A percentile compares a stretch with the other conserved stretches of the same genome.
These are phyloP conservation scores for Melanchra persicariae DNA, from an alignment of 2,888 invertebrate genomes.

Conservation along the genomic window DNA sequence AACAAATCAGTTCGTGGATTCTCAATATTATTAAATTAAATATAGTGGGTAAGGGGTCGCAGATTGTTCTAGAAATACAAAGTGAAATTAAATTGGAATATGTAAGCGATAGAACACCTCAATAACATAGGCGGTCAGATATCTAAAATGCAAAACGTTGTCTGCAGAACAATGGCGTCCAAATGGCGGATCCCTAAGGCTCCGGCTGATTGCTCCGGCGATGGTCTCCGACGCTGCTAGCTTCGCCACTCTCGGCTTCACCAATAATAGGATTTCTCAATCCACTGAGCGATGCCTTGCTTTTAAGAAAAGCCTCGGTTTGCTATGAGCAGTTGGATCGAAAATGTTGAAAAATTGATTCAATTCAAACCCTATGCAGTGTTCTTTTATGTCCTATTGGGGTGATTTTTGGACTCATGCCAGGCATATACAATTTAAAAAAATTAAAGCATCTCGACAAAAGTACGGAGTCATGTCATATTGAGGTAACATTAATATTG, in stretches of 20 bases:
- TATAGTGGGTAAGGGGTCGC: not conserved
- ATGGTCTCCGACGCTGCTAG: conserved; percentile 51
- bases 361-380: conserved; percentile 7
- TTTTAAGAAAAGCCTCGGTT: conserved; percentile 67
- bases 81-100: conserved; percentile 10
- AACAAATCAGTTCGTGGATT: no score
- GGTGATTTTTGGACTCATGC: conserved; percentile 21
- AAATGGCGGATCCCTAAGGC: conserved; percentile 78
- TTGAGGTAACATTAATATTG: not conserved
- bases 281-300: conserved; percentile 67
- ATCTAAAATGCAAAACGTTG: conserved; percentile 59
- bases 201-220: conserved; percentile 71
- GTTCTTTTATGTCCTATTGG: not conserved
- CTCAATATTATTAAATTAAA: not conserved
- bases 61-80: not conserved
- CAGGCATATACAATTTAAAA: not conserved
- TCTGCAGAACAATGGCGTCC: conserved; percentile 73
- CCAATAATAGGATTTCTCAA: conserved; percentile 76
- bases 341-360: conserved; percentile 65
- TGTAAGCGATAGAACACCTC: conserved; percentile 12
- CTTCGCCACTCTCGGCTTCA: conserved; percentile 46
- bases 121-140: conserved; percentile 30
- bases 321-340: conserved; percentile 67
- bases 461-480: not conserved
- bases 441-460: not conserved